phyloP scores from a whole-genome alignment of 2,797 vertebrate genomes.

The Crocodylus rhombifer region DNA sequence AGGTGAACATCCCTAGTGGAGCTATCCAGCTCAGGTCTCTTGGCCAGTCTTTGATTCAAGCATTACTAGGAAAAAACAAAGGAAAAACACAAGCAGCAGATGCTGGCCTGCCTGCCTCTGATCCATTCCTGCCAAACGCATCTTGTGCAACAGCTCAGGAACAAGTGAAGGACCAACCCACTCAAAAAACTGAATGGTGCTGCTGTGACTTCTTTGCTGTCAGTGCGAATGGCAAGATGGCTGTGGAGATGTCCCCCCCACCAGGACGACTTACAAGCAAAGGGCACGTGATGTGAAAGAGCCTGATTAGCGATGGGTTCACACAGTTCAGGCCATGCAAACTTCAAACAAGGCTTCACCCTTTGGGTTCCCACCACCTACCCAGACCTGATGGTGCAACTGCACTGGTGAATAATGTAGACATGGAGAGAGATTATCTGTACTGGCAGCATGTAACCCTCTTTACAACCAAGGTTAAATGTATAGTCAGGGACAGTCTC shows the following conservation, averaged over 20 bases:
- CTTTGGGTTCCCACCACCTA: slow-evolving; percentile 49
- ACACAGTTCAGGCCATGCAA: neutral
- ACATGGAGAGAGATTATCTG: neutral
- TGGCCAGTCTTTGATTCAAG: slow-evolving; percentile 72
- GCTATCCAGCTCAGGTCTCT: slow-evolving; percentile 71
- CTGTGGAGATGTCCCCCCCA: fast-evolving
- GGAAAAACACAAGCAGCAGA: slow-evolving; percentile 69
- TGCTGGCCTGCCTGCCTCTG: slow-evolving; percentile 60
- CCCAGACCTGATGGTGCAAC: neutral
- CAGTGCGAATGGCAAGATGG: neutral
- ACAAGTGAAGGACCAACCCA: fast-evolving
- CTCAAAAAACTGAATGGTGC: neutral
- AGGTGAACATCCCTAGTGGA: slow-evolving; percentile 61
- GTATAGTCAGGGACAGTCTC: neutral
- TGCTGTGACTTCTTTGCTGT: neutral
- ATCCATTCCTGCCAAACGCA: slow-evolving; percentile 33
- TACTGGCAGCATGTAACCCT: neutral
- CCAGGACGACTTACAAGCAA: neutral
- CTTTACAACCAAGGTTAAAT: neutral
- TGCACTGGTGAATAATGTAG: neutral
- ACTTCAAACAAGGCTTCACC: neutral
- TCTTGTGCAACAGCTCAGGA: neutral
- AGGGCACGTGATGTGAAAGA: neutral
- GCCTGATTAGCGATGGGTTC: neutral
- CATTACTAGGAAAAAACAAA: slow-evolving; percentile 74